Base-by-base conservation (phyloP, 2,113 vertebrate species). In the Pteronura brasiliensis region DNA sequence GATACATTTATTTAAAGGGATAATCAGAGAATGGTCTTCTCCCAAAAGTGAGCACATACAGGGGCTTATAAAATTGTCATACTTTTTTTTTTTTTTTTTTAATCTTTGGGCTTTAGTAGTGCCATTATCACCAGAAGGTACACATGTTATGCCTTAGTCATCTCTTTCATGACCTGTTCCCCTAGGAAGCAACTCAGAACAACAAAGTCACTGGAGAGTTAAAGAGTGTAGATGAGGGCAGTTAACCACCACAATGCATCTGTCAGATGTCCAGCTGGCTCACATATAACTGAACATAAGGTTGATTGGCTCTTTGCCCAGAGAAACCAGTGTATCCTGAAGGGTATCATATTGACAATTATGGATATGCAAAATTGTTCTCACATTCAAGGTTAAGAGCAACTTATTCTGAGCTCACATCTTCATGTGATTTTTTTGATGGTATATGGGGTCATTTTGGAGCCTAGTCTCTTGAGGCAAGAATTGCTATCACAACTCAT, bases 261-360 rank as follows among this genome's bases (percentile, higher is more conserved):
- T 98, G 96, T 97, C 96, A 96, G 80, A 52, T 88, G 83, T 93
- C 97, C 96, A 97, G 95, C 97, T 98, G 96, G 98, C 90, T 52
- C 52, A 7, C 84, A 88, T 25, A 65, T 67, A 81, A 94, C 63
- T 88, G 96, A 97, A 84, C 96, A 97, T 94, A 97, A 97, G 96
- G 88, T 88, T 88, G 80, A 90, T 34, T 98, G 98, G 97, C 96
- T 92, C 15, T 76, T 52, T 96, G 95, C 97, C 97, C 94, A 96
- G 97, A 90, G 83, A 97, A 67, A 88, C 87, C 89, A 80, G 87
- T 61, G 76, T 89, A 65, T 97, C 95, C 74, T 96, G 97, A 97
- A 97, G 90, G 88, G 65, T 96, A 44, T 96, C 97, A 98, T 97
- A 97, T 96, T 97, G 97, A 93, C 97, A 97, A 97, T 97, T 96